Conservation (phyloP, 2,888 invertebrate genomes). For the Synanthedon vespiformis region DNA sequence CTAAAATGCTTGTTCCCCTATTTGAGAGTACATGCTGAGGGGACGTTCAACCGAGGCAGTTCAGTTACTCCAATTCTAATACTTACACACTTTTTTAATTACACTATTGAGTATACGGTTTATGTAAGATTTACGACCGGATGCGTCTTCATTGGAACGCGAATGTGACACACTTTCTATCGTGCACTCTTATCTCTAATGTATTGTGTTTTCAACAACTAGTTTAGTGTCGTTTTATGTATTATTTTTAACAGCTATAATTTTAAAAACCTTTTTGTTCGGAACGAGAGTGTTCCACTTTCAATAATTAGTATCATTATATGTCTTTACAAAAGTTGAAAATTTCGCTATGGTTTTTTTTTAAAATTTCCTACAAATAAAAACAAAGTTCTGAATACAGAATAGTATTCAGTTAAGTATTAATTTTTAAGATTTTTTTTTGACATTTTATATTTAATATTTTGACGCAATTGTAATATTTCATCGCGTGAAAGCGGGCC, state of each 20-base stretch:
- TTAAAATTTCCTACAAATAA: too few relatives aligned
- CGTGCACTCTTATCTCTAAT: constrained; percentile 47
- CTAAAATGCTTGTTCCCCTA: constrained; percentile 72
- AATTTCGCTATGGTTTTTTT: background rate
- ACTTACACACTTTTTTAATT: constrained; percentile 22
- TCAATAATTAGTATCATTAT: background rate
- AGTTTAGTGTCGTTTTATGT: constrained; percentile 35
- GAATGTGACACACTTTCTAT: constrained; percentile 65
- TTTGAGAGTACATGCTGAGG: constrained; percentile 70
- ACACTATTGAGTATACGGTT: constrained; percentile 44
- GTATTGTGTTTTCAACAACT: constrained; percentile 45
- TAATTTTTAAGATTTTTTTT: too few relatives aligned
- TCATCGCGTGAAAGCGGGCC: too few relatives aligned
- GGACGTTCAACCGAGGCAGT: constrained; percentile 45
- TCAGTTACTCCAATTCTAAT: constrained; percentile 31
- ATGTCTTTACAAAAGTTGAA: background rate
- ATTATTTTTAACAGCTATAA: constrained; percentile 37
- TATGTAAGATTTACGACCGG: constrained; percentile 61
- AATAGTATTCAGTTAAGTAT: too few relatives aligned
- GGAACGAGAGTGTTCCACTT: background rate
- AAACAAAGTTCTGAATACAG: too few relatives aligned
- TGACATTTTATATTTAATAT: too few relatives aligned
- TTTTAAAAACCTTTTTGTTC: constrained; percentile 18
- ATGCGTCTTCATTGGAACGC: constrained; percentile 59
- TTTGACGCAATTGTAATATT: too few relatives aligned